These are phyloP conservation scores for Sesamia inferens DNA, from an alignment of 2,888 invertebrate genomes.

Conservation along the genomic window DNA sequence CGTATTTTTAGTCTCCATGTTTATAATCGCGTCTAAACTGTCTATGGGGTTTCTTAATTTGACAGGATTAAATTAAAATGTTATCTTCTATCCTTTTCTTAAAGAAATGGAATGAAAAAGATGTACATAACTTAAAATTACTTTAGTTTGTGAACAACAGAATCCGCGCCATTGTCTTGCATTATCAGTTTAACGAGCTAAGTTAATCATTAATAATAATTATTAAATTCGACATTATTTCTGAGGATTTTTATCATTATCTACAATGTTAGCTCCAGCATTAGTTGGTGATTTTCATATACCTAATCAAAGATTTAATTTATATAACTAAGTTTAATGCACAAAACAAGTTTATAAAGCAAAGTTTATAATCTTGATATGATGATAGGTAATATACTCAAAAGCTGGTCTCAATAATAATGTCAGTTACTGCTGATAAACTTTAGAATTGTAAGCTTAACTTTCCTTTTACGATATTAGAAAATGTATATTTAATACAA, in stretches of 20 bases:
- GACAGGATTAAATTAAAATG: too few species aligned
- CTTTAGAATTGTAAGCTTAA: slow-evolving; percentile 11
- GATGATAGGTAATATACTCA: slow-evolving; percentile 13
- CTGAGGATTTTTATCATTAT: background rate
- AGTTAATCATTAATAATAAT: slow-evolving; percentile 29
- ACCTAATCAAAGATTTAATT: background rate
- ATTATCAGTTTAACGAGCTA: too few species aligned
- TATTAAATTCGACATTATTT: background rate
- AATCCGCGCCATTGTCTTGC: too few species aligned
- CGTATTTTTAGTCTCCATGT: too few species aligned
- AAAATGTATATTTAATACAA: slow-evolving; percentile 16
- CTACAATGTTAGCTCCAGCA: background rate
- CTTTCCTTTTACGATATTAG: slow-evolving; percentile 31
- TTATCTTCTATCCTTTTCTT: too few species aligned
- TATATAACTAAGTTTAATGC: background rate
- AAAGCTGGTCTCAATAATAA: slow-evolving; percentile 24
- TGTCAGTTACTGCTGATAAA: slow-evolving; percentile 25
- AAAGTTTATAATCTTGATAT: slow-evolving; percentile 38
- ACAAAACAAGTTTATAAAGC: too few species aligned
- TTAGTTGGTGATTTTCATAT: background rate
- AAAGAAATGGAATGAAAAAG: too few species aligned
- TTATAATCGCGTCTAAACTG: too few species aligned
- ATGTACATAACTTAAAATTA: too few species aligned
- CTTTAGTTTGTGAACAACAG: too few species aligned
- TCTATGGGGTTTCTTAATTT: too few species aligned